Conservation (phyloP, 2,888 invertebrate species). For the Cordilura impudica region DNA sequence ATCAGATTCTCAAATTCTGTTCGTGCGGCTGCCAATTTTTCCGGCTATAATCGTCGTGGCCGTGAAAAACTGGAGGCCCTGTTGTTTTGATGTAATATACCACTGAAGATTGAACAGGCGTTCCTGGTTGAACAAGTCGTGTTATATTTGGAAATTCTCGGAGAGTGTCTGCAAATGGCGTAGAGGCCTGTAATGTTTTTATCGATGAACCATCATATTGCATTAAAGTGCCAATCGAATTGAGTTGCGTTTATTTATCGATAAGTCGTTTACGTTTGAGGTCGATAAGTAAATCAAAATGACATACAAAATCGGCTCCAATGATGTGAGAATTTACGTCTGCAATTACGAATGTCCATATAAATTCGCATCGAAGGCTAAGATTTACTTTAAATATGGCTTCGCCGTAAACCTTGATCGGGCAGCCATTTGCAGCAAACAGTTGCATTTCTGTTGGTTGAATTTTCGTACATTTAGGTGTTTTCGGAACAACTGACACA, state of each 20-base stretch:
- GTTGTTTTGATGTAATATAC: slow-evolving; percentile 22
- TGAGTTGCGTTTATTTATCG: background rate
- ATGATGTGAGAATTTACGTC: slow-evolving; percentile 35
- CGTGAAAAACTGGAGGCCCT: slow-evolving; percentile 31
- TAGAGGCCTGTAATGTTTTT: slow-evolving; percentile 23
- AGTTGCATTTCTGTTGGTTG: slow-evolving; percentile 12
- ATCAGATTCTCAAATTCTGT: slow-evolving; percentile 56
- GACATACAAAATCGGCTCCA: slow-evolving; percentile 33
- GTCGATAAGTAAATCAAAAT: slow-evolving; percentile 38
- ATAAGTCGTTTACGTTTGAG: slow-evolving; percentile 11
- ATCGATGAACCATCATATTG: background rate
- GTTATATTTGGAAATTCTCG: slow-evolving; percentile 9
- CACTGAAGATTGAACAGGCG: slow-evolving; percentile 4
- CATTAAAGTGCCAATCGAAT: background rate
- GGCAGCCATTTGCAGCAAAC: slow-evolving; percentile 28
- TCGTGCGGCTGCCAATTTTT: slow-evolving; percentile 57
- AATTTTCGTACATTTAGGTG: no score
- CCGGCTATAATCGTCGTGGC: slow-evolving; percentile 67
- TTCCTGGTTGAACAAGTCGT: background rate
- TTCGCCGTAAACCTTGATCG: slow-evolving; percentile 30
- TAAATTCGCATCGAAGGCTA: slow-evolving; percentile 31
- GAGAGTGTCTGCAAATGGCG: slow-evolving; percentile 9
- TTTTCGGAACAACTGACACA: background rate
- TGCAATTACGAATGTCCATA: slow-evolving; percentile 44
- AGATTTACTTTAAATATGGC: slow-evolving; percentile 32